Evolutionary conservation across 1,140 invertebrate genomes (phyloP), one percentile per base, ranked within the genome.

Genomic region (Diploscapter pachys): DNA sequence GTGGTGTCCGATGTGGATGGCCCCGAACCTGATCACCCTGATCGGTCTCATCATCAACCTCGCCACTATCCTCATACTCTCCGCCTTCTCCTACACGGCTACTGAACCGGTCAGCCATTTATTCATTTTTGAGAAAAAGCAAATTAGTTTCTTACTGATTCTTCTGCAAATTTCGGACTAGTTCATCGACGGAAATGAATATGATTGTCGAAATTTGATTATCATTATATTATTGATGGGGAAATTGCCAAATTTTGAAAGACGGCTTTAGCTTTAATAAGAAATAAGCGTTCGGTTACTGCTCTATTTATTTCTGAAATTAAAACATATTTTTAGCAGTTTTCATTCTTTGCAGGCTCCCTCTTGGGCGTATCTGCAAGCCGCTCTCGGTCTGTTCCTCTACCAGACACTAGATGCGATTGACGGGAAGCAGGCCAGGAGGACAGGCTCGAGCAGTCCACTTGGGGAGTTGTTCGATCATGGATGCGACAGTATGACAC

Each of bases 391-490:
- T 48, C 88, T 99, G 68, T 99, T 99, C 87, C 88, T 96, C 66
- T 99, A 99, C 88, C 96, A 99, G 89, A 96, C 94, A 82, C 89
- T 99, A 78, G 97, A 99, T 89, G 96, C 96, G 56, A 97, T 54
- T 99, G 88, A 74, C 63, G 73, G 73, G 55, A 74, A 99, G 88
- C 96, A 99, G 88, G 96, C 96, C 0, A 89, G 96, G 64, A 89
- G 95, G 61, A 98, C 96, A 0, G 91, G 92, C 62, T 92, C 92
- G 1, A 93, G 92, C 63, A 92, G 93, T 2, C 95, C 95, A 0
- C 87, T 99, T 4, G 96, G 96, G 3, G 96, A 99, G 88, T 87
- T 99, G 5, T 98, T 99, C 87, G 97, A 99, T 87, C 97, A 99
- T 88, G 97, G 96, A 2, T 90, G 98, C 79, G 96, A 99, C 87